These are phyloP conservation scores for Cyclopterus lumpus DNA, from an alignment of 2,797 vertebrate species.

Conservation along the genomic window DNA sequence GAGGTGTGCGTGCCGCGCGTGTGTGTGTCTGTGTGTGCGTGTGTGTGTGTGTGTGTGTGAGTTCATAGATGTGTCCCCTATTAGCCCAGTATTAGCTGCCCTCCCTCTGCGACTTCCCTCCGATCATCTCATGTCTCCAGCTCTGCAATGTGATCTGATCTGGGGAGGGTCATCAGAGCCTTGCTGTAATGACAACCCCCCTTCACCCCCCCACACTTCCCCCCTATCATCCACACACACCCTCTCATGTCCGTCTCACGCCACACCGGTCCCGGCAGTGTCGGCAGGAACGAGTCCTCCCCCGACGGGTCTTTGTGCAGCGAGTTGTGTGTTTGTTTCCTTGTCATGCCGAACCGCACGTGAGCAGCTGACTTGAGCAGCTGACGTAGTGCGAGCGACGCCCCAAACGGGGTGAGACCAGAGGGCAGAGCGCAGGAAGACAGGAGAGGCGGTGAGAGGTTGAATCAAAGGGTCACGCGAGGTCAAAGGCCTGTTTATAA, in stretches of 20 bases:
- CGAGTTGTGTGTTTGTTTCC: slow-evolving; percentile 39
- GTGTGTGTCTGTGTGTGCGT: not conserved
- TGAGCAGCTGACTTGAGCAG: slow-evolving; percentile 57
- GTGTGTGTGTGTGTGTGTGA: not conserved
- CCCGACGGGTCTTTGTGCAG: slow-evolving; percentile 1
- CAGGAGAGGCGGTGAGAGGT: slow-evolving; percentile 11
- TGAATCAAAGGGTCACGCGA: not conserved
- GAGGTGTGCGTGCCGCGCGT: no score
- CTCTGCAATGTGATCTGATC: slow-evolving; percentile 58
- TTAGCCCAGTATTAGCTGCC: not conserved
- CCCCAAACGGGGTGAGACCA: slow-evolving; percentile 22
- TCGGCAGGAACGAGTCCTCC: slow-evolving; percentile 22
- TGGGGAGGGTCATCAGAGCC: slow-evolving; percentile 27
- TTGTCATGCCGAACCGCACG: slow-evolving; percentile 19
- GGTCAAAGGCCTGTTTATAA: slow-evolving; percentile 13
- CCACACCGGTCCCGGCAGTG: slow-evolving; percentile 35
- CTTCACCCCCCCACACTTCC: slow-evolving; percentile 8
- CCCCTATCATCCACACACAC: slow-evolving; percentile 22
- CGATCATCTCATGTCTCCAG: slow-evolving; percentile 14
- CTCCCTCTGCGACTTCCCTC: no score
- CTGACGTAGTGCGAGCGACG: slow-evolving; percentile 57
- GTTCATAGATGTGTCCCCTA: slow-evolving; percentile 1
- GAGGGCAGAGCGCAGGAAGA: not conserved
- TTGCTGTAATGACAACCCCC: slow-evolving; percentile 35
- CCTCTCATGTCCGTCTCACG: slow-evolving; percentile 49